These are phyloP conservation scores for Resseliella maxima DNA, from an alignment of 2,888 invertebrate species.

Conservation along the genomic window DNA sequence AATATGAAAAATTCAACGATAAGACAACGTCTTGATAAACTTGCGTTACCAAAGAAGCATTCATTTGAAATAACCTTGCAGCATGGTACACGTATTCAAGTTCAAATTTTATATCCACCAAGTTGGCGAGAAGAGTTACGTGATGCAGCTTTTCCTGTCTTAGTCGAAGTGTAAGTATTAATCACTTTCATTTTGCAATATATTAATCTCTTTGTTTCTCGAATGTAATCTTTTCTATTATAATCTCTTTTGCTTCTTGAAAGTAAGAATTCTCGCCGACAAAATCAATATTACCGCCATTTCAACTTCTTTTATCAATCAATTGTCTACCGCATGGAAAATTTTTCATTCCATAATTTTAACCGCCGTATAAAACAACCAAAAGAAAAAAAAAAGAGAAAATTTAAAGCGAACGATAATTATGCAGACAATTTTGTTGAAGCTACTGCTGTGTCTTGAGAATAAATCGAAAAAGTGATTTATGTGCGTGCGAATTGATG, in stretches of 20 bases:
- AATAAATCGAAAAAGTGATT: not conserved
- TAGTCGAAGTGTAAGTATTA: slow-evolving; percentile 84
- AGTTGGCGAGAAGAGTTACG: slow-evolving; percentile 87
- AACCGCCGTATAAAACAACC: no score
- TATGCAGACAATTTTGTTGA: not conserved
- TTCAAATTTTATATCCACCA: slow-evolving; percentile 87
- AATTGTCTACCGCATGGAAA: not conserved
- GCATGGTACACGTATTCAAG: slow-evolving; percentile 88
- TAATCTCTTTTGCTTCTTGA: no score
- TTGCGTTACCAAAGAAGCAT: slow-evolving; percentile 84
- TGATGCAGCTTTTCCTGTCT: slow-evolving; percentile 88
- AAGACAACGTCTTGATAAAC: slow-evolving; percentile 77
- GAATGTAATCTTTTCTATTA: no score
- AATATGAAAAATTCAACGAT: slow-evolving; percentile 72
- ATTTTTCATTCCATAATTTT: not conserved
- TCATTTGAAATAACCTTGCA: slow-evolving; percentile 87
- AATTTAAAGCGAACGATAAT: not conserved
- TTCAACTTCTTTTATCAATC: not conserved
- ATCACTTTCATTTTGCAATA: not conserved
- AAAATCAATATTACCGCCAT: no score
- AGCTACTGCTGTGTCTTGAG: not conserved
- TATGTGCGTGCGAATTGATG: slow-evolving; percentile 2
- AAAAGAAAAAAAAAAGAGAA: no score
- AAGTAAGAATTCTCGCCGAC: no score
- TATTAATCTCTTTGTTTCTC: no score